Evolutionary conservation across 2,113 vertebrate species (phyloP).

Genomic region (Corythornis cristatus): DNA sequence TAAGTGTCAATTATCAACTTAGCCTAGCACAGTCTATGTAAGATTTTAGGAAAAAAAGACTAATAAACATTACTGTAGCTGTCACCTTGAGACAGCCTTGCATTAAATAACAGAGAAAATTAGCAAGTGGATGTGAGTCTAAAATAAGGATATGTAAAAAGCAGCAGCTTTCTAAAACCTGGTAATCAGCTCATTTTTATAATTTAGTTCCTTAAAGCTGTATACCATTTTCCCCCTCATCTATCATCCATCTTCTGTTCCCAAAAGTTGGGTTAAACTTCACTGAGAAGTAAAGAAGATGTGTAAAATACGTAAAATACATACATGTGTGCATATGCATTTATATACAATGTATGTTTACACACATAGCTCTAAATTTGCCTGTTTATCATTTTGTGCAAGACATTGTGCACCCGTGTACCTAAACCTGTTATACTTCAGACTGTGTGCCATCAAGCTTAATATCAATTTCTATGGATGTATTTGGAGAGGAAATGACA

Average conservation of each 20-base stretch:
- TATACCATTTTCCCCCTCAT: not conserved
- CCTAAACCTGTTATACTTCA: not conserved
- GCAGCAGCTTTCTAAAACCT: not conserved
- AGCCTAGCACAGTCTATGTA: not conserved
- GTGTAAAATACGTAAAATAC: not conserved
- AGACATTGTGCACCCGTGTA: accelerated
- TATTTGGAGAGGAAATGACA: not conserved
- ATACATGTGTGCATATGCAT: accelerated
- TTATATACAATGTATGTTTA: too few relatives aligned
- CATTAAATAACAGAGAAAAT: not conserved
- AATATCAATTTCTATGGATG: not conserved
- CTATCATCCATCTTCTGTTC: not conserved
- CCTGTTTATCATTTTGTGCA: not conserved
- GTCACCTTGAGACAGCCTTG: not conserved
- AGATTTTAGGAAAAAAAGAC: not conserved
- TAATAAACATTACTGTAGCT: not conserved
- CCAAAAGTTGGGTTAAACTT: not conserved
- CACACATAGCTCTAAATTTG: not conserved
- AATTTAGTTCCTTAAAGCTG: not conserved
- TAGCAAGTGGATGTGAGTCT: not conserved
- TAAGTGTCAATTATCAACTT: not conserved
- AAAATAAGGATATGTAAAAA: not conserved
- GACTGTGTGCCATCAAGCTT: not conserved
- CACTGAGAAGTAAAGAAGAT: not conserved
- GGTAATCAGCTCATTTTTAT: not conserved